Evolutionary conservation across 2,113 vertebrate species (phyloP), one percentile per base, ranked within the genome.

Genomic region (Labeo rohita): DNA sequence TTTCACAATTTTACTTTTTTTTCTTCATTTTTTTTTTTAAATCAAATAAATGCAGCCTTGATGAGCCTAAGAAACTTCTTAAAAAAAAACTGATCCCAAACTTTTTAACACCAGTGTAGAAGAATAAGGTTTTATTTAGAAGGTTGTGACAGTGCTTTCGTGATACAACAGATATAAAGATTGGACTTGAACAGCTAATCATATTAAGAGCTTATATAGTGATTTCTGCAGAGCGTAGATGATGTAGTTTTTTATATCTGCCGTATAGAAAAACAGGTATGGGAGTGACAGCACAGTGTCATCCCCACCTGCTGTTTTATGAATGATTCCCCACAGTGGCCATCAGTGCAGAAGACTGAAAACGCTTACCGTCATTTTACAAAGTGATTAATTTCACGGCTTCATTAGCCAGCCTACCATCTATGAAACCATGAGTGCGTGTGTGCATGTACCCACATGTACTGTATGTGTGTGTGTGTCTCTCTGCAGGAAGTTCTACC

Each of bases 351-450:
- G 75, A 70, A 79, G 47, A 79, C n/a, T 68, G 45, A 50, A 68
- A 70, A 68, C 65, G 13, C 74, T 85, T 70, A 72, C 61, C 28
- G 15, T 11, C 59, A 63, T 79, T 70, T 70, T 70, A 85, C 75
- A 79, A 49, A 23, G 74, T 79, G 49, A 80, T 85, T 85, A 85
- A 85, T 79, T 85, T 47, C 80, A 82, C 36, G 15, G 74, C 84
- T 79, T 72, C 63, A 78, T 85, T 78, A 85, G 36, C 34, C 63
- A 39, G 16, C 52, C 47, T 70, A 56, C 80, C 28, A 82, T 70
- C 63, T 74, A 76, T 65, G 52, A 74, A 56, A 74, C 28, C 36
- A 49, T 39, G 16, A 56, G 61, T 79, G 56, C 65, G 73, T 12
- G 45, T 52, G 65, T 66, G 23, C 3, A n/a, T 77, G 50, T 73